phyloP scores from a whole-genome alignment of 2,797 vertebrate genomes.

The Fratercula arctica region DNA sequence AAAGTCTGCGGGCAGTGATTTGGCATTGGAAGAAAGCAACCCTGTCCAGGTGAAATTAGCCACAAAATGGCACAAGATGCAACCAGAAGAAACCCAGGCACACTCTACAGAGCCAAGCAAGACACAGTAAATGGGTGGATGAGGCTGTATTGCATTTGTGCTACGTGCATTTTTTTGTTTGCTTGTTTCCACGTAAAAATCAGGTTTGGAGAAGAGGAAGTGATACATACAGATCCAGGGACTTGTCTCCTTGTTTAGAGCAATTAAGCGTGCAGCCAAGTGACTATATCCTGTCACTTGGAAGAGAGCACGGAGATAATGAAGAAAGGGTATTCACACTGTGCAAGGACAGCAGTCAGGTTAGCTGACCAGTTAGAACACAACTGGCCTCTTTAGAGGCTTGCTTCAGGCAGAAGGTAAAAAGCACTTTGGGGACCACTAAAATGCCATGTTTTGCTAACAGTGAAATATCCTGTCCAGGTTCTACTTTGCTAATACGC shows the following conservation, averaged over 20 bases:
- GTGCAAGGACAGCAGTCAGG: background rate
- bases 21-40: background rate
- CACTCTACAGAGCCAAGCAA: background rate
- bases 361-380: background rate
- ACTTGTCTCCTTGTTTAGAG: background rate
- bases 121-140: too few relatives aligned
- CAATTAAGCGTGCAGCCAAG: background rate
- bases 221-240: background rate
- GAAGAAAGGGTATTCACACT: background rate
- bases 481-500: background rate
- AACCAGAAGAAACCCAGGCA: background rate
- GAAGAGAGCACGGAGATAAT: background rate
- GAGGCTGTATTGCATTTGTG: background rate
- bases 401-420: background rate
- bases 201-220: background rate
- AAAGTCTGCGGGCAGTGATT: accelerated
- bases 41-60: background rate
- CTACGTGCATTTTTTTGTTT: background rate
- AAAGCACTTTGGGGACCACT: background rate
- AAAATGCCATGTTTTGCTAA: background rate
- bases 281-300: background rate
- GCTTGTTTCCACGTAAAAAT: background rate
- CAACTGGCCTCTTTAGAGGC: background rate
- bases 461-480: background rate
- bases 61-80: background rate